phyloP scores from a whole-genome alignment of 1,140 invertebrate species.

The Pseudomyrmex flavicornis region DNA sequence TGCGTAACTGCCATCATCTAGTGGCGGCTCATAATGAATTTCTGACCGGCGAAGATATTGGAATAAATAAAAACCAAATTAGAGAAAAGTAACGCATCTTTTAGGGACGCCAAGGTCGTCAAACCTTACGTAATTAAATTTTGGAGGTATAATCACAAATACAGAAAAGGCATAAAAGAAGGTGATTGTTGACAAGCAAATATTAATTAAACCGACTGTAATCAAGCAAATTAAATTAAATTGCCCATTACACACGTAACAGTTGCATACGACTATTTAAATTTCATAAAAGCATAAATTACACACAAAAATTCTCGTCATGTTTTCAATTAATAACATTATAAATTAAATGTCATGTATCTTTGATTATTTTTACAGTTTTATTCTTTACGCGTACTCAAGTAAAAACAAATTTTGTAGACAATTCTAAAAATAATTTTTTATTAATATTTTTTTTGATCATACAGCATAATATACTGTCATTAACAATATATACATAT shows the following conservation, averaged over 20 bases:
- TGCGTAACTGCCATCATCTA: conserved; percentile 35
- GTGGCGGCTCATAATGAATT: conserved; percentile 34
- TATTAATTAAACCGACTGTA: conserved; percentile 28
- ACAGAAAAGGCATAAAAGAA: conserved; percentile 18
- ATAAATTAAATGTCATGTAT: background rate
- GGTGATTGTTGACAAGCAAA: background rate
- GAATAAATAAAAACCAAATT: background rate
- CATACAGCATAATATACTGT: background rate
- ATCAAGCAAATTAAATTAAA: conserved; percentile 26
- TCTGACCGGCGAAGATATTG: conserved; percentile 1
- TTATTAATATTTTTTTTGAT: background rate
- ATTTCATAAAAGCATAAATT: background rate
- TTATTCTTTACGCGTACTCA: background rate
- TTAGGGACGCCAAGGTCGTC: background rate
- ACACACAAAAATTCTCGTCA: background rate
- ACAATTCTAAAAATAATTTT: background rate
- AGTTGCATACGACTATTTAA: conserved; percentile 8
- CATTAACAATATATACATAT: background rate
- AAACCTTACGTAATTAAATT: conserved; percentile 7
- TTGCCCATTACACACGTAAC: background rate
- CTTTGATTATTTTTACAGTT: background rate
- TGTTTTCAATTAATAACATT: background rate
- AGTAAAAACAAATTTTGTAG: background rate
- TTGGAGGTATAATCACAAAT: conserved; percentile 6
- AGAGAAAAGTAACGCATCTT: too few relatives aligned